Percentiles rank a stretch among this genome's conserved stretches.
phyloP scores from a whole-genome alignment of 2,797 vertebrate species.

The Chaenodraco wilsoni region DNA sequence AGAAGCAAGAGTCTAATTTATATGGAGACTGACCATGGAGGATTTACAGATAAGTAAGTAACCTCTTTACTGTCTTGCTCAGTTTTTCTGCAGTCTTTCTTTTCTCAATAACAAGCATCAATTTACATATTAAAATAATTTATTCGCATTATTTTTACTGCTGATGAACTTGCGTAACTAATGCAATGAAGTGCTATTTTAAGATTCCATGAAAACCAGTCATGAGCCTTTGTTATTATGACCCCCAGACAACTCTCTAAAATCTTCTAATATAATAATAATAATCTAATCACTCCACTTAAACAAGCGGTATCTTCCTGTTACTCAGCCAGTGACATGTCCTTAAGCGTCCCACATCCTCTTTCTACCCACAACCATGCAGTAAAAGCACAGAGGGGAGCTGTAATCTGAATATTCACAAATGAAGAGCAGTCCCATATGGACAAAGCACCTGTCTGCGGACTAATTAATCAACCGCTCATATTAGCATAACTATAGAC shows the following conservation, averaged over 20 bases:
- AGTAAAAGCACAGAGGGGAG: conserved; percentile 40
- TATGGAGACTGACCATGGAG: conserved; percentile 10
- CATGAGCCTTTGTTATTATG: background rate
- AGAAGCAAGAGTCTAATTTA: conserved; percentile 30
- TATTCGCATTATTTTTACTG: background rate
- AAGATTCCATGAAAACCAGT: conserved; percentile 1
- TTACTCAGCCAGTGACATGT: conserved; percentile 37
- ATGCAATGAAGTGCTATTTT: background rate
- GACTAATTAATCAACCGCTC: conserved; percentile 52
- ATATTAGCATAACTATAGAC: conserved; percentile 59
- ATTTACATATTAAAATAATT: background rate
- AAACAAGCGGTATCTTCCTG: conserved; percentile 45
- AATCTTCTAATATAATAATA: conserved; percentile 11
- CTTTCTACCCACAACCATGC: conserved; percentile 12
- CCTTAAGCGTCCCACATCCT: conserved; percentile 33
- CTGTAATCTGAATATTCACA: conserved; percentile 44
- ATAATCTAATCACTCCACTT: conserved; percentile 36
- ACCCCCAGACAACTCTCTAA: conserved; percentile 8
- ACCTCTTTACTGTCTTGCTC: background rate
- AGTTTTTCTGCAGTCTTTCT: background rate
- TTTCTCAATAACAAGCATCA: background rate
- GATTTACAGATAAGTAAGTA: conserved; percentile 4
- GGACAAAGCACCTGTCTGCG: conserved; percentile 37
- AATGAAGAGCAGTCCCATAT: conserved; percentile 37
- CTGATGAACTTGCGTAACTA: background rate